These are phyloP conservation scores for Agonopterix arenella DNA, from an alignment of 2,888 invertebrate species.

Conservation along the genomic window DNA sequence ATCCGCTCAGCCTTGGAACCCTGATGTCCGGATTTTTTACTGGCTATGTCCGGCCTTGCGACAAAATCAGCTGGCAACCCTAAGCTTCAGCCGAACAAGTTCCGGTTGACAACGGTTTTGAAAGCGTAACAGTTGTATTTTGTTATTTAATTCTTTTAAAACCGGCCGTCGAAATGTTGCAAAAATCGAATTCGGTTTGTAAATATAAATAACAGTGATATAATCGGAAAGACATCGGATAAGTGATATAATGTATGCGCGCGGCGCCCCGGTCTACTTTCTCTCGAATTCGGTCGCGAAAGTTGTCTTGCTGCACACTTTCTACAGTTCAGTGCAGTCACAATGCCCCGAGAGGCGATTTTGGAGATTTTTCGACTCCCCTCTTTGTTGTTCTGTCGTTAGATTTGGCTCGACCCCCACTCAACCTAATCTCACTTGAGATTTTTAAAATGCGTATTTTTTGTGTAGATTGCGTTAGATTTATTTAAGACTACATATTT, in stretches of 20 bases:
- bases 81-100: slow-evolving; percentile 11
- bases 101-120: slow-evolving; percentile 37
- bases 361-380: too few relatives aligned
- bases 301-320: slow-evolving; percentile 70
- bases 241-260: slow-evolving; percentile 71
- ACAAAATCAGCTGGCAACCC: too few relatives aligned
- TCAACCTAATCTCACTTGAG: too few relatives aligned
- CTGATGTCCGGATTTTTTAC: too few relatives aligned
- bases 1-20: too few relatives aligned
- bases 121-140: slow-evolving; percentile 26
- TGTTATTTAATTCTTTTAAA: slow-evolving; percentile 6
- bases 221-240: slow-evolving; percentile 56
- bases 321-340: slow-evolving; percentile 61
- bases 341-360: slow-evolving; percentile 1
- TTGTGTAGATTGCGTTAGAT: too few relatives aligned
- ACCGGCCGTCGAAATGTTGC: background rate
- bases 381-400: too few relatives aligned
- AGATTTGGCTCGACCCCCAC: too few relatives aligned
- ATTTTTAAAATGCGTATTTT: too few relatives aligned
- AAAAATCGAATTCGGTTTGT: slow-evolving; percentile 21
- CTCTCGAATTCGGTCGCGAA: slow-evolving; percentile 76
- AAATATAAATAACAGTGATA: slow-evolving; percentile 40
- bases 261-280: slow-evolving; percentile 67
- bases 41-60: too few relatives aligned
- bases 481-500: too few relatives aligned